Percentiles rank a stretch among this genome's conserved stretches.
These are phyloP conservation scores for Bos indicus DNA, from an alignment of 2,113 vertebrate species.

Conservation along the genomic window DNA sequence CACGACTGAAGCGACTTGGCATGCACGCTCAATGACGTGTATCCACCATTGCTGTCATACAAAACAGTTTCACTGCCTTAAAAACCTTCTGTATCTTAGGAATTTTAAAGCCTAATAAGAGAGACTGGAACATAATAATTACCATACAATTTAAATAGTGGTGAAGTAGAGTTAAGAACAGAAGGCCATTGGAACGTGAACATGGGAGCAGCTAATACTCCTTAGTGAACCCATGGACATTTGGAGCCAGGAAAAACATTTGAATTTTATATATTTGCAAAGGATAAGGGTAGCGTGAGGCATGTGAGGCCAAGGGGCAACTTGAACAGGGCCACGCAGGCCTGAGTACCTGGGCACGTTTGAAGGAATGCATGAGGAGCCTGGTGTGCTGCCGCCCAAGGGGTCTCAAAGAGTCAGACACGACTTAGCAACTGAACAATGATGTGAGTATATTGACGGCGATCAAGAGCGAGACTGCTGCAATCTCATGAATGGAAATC, in stretches of 20 bases:
- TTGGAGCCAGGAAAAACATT: neutral
- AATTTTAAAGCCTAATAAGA: neutral
- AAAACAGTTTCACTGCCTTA: neutral
- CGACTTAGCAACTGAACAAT: neutral
- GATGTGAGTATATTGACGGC: accelerated
- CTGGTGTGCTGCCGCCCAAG: accelerated
- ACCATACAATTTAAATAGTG: neutral
- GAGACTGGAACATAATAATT: neutral
- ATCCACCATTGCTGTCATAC: neutral
- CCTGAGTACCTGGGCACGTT: too few species aligned
- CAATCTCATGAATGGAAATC: neutral
- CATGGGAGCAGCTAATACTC: neutral
- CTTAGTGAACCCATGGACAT: neutral
- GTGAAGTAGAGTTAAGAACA: neutral
- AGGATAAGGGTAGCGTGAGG: neutral
- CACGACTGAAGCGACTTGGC: neutral
- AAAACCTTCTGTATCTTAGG: neutral
- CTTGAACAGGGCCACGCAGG: neutral
- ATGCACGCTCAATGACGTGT: neutral
- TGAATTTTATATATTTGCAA: neutral
- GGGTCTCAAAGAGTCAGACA: neutral
- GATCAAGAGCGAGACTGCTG: neutral
- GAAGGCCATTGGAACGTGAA: neutral
- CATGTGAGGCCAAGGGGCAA: neutral
- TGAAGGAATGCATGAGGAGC: neutral